Evolutionary conservation across 1,140 invertebrate species (phyloP).

Genomic region (Pomacea maculata): DNA sequence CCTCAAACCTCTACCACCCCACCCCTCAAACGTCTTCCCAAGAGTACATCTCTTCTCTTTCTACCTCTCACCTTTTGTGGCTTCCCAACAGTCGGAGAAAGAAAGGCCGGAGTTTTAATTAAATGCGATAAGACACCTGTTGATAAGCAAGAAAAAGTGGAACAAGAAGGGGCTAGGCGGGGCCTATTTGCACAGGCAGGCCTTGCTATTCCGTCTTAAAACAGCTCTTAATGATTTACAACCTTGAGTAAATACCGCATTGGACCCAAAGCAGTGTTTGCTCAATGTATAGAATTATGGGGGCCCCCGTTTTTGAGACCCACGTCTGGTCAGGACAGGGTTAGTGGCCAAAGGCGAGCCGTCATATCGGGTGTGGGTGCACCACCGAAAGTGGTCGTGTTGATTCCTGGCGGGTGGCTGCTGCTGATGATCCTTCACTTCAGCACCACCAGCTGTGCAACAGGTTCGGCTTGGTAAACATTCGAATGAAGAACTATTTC

Average conservation of each 20-base stretch:
- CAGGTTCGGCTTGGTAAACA: no score
- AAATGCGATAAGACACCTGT: constrained; percentile 10
- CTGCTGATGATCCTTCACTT: no score
- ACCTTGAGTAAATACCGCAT: background rate
- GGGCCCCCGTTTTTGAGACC: background rate
- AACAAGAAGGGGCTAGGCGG: background rate
- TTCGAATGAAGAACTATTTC: no score
- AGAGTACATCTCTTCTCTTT: background rate
- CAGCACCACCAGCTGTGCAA: no score
- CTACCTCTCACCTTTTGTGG: background rate
- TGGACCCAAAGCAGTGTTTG: background rate
- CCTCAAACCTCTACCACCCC: background rate
- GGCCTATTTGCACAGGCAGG: background rate
- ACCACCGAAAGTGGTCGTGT: no score
- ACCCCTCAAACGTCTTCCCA: no score
- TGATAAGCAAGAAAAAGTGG: constrained; percentile 3
- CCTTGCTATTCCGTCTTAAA: constrained; percentile 1
- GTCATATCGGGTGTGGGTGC: no score
- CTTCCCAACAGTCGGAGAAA: background rate
- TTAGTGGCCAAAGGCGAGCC: no score
- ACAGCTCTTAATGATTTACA: constrained; percentile 11
- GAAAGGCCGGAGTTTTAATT: constrained; percentile 3
- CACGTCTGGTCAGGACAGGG: background rate
- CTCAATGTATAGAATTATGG: constrained; percentile 11
- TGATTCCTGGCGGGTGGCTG: no score